A percentile compares a stretch with the other conserved stretches of the same genome.
phyloP scores from a whole-genome alignment of 2,888 invertebrate genomes.

The Carterocephalus palaemon region DNA sequence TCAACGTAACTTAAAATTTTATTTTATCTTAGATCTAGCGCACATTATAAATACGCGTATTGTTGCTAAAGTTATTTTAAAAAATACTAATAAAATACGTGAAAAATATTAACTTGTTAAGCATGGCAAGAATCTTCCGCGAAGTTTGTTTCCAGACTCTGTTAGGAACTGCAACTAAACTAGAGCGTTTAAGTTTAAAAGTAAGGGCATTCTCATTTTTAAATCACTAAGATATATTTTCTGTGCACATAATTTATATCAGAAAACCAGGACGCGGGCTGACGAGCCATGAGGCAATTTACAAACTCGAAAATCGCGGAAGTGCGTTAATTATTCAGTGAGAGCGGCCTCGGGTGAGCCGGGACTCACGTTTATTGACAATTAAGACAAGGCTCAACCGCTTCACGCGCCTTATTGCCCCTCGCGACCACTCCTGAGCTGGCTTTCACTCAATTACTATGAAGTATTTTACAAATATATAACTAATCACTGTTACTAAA shows the following conservation, averaged over 20 bases:
- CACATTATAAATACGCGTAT: no score
- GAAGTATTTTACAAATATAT: conserved; percentile 58
- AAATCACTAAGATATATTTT: conserved; percentile 75
- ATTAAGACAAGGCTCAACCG: conserved; percentile 69
- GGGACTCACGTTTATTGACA: conserved; percentile 76
- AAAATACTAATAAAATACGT: conserved; percentile 29
- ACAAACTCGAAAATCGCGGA: conserved; percentile 78
- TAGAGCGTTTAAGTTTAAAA: conserved; percentile 41
- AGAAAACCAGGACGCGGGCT: conserved; percentile 70
- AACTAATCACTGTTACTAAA: no score
- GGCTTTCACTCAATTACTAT: conserved; percentile 50
- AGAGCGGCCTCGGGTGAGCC: conserved; percentile 56
- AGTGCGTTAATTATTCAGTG: conserved; percentile 77
- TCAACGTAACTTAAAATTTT: no score
- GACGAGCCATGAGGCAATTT: conserved; percentile 76
- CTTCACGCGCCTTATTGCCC: conserved; percentile 63
- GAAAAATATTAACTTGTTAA: conserved; percentile 14
- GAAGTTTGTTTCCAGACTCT: conserved; percentile 11
- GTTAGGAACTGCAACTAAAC: conserved; percentile 23
- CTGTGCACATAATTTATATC: conserved; percentile 73
- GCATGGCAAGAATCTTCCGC: conserved; percentile 14
- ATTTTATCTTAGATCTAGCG: no score
- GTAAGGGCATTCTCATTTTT: conserved; percentile 53
- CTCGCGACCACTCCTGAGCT: conserved; percentile 41
- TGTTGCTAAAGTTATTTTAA: no score